phyloP scores from a whole-genome alignment of 2,797 vertebrate genomes.

The Dallia pectoralis region DNA sequence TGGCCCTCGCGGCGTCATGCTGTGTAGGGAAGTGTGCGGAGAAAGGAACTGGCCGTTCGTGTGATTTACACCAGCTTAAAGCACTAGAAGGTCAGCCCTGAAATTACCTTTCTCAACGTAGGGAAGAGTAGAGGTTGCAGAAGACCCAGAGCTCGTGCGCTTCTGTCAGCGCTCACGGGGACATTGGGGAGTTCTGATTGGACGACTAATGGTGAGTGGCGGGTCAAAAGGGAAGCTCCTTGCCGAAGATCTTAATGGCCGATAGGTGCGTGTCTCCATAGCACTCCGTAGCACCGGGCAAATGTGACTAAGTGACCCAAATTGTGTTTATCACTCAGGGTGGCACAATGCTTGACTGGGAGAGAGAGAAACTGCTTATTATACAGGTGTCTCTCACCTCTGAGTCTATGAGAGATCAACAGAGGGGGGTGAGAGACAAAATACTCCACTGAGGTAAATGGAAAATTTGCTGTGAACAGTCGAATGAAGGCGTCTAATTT shows the following conservation, averaged over 20 bases:
- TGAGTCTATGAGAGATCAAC: no score
- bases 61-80: neutral
- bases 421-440: no score
- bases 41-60: neutral
- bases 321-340: slow-evolving; percentile 66
- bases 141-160: neutral
- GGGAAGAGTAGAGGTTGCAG: neutral
- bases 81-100: slow-evolving; percentile 50
- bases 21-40: neutral
- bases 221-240: slow-evolving; percentile 21
- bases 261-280: slow-evolving; percentile 56
- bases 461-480: no score
- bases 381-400: no score
- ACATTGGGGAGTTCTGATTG: slow-evolving; percentile 47
- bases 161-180: slow-evolving; percentile 27
- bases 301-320: slow-evolving; percentile 61
- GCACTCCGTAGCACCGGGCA: slow-evolving; percentile 44
- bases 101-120: neutral
- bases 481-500: neutral
- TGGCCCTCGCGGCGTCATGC: neutral
- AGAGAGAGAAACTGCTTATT: neutral
- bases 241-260: slow-evolving; percentile 53
- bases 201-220: slow-evolving; percentile 39
- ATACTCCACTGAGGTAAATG: no score
- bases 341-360: slow-evolving; percentile 40